Conservation (phyloP, 2,888 invertebrate species). For the Pyrrhia umbra region DNA sequence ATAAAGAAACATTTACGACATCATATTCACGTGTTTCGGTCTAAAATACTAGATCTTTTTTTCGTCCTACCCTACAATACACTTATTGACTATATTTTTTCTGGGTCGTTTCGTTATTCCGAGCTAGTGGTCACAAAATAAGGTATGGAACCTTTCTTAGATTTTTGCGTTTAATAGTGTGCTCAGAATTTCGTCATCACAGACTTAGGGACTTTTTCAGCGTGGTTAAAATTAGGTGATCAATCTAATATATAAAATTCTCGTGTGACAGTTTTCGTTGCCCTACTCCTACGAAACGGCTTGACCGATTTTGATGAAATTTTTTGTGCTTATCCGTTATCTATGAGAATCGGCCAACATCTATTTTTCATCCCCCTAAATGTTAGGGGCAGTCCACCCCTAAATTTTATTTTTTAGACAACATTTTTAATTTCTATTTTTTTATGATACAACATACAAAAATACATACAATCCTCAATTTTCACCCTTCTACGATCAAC, state of each 20-base stretch:
- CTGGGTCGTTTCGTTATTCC: slow-evolving; percentile 12
- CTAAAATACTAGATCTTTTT: slow-evolving; percentile 41
- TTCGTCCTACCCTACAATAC: slow-evolving; percentile 1
- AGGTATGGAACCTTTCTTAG: slow-evolving; percentile 5
- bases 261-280: no score
- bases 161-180: slow-evolving; percentile 22
- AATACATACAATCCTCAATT: no score
- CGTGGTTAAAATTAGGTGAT: neutral
- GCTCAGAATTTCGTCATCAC: slow-evolving; percentile 20
- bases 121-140: slow-evolving; percentile 23
- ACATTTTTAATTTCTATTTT: no score
- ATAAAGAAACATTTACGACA: slow-evolving; percentile 42
- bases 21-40: slow-evolving; percentile 37
- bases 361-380: no score
- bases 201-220: slow-evolving; percentile 18
- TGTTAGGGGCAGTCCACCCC: no score
- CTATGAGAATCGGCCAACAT: no score
- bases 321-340: no score
- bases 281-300: no score
- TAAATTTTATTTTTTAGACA: no score
- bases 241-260: neutral
- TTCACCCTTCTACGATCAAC: no score
- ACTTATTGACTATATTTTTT: slow-evolving; percentile 12
- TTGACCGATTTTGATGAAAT: no score
- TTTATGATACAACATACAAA: no score